Percentiles rank a stretch among this genome's conserved stretches.
phyloP scores from a whole-genome alignment of 2,888 invertebrate genomes.

The Apamea anceps region DNA sequence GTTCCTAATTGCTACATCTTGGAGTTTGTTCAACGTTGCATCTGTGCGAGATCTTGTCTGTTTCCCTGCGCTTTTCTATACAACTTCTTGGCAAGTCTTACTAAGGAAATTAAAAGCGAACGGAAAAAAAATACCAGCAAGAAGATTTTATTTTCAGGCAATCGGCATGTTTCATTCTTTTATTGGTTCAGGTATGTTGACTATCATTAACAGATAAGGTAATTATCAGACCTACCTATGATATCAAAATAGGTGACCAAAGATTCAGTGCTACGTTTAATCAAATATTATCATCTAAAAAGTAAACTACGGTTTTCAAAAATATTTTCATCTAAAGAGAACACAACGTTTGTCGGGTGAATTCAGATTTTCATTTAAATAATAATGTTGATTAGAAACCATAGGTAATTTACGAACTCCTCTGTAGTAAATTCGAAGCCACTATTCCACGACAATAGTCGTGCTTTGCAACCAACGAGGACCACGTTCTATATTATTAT shows the following conservation, averaged over 20 bases:
- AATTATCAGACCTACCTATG: neutral
- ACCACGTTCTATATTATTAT: too few species aligned
- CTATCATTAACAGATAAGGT: neutral
- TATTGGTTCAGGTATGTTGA: too few species aligned
- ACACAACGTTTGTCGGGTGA: neutral
- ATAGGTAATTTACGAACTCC: neutral
- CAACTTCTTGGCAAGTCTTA: slow-evolving; percentile 16
- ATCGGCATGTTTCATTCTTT: neutral
- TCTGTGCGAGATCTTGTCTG: slow-evolving; percentile 19
- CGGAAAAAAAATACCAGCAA: neutral
- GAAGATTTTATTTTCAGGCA: neutral
- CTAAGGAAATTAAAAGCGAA: slow-evolving; percentile 12
- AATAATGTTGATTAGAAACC: neutral
- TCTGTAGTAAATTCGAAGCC: too few species aligned
- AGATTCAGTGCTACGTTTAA: neutral
- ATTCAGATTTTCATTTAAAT: neutral
- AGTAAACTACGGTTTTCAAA: neutral
- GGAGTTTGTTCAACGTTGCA: slow-evolving; percentile 24
- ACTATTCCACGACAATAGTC: too few species aligned
- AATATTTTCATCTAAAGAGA: neutral
- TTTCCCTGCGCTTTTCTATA: slow-evolving; percentile 8
- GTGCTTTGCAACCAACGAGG: too few species aligned
- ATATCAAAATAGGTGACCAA: neutral
- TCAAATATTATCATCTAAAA: neutral
- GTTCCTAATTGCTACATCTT: slow-evolving; percentile 38